Evolutionary conservation across 1,140 invertebrate genomes (phyloP), one percentile per base, ranked within the genome.

Genomic region (Apis florea): DNA sequence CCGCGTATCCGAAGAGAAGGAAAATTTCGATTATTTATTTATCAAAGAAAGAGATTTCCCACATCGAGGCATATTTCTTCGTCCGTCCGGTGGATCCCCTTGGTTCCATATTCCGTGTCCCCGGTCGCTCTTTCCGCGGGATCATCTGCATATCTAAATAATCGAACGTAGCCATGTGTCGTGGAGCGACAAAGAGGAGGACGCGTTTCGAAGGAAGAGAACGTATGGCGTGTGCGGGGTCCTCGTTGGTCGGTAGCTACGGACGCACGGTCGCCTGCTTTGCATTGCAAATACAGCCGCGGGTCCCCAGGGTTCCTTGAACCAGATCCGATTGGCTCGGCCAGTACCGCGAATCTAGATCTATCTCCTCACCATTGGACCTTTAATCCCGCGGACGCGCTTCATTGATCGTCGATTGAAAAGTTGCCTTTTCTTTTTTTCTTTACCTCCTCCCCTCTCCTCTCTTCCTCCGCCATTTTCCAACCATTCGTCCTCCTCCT

Each of bases 121-220:
- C 70, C 78, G 82, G 72, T 66, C 58, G 67, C 51, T 77, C 75
- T 80, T 74, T 74, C 73, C 79, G 83, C 82, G 73, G 86, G 83
- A 89, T 90, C 89, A 92, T 93, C 91, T 93, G 91, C 92, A 93
- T 93, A 93, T 93, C 91, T 92, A 92, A 93, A 93, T 93, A 92
- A 93, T 93, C 92, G 91, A 91, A 89, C 88, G 90, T 92, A 89
- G 87, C 87, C 89, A 90, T 92, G 91, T 90, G 91, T 91, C 88
- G 91, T 89, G 77, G 85, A 79, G 88, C 82, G 80, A 88, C 83
- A 76, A 86, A 79, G 83, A 83, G 84, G 69, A 71, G 75, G 53
- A 72, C 26, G n/a, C 40, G 53, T 75, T 81, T 89, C 89, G 88
- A 87, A 89, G 87, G 89, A 90, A 90, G 89, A 90, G 87, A 88